Evolutionary conservation across 2,888 invertebrate species (phyloP).

Genomic region (Drosophila anceps): DNA sequence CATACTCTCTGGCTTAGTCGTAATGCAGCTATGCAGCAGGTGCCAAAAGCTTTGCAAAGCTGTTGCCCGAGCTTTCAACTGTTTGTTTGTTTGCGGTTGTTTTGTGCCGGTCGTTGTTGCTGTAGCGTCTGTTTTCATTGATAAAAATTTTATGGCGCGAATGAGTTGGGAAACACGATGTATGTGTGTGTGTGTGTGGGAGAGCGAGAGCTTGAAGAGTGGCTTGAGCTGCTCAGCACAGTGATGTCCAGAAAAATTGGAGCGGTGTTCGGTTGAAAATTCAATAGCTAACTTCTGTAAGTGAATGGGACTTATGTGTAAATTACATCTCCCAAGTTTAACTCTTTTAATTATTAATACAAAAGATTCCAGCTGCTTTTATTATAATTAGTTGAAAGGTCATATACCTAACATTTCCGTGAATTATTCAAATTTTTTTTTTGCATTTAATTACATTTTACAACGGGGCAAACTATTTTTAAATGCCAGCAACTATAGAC

Average conservation of each 20-base stretch:
- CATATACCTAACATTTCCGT: background rate
- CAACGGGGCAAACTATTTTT: background rate
- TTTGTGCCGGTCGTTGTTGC: conserved; percentile 71
- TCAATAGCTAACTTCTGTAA: background rate
- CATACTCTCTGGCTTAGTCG: conserved; percentile 22
- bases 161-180: conserved; percentile 14
- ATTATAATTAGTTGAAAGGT: background rate
- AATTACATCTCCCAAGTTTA: background rate
- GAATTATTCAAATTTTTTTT: background rate
- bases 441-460: background rate
- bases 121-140: conserved; percentile 67
- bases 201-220: conserved; percentile 18
- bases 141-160: conserved; percentile 62
- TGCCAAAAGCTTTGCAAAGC: conserved; percentile 57
- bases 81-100: conserved; percentile 62
- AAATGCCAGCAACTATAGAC: conserved; percentile 15
- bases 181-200: conserved; percentile 1
- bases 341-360: background rate
- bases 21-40: conserved; percentile 61
- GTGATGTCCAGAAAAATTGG: conserved; percentile 30
- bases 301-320: background rate
- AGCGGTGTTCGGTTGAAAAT: background rate
- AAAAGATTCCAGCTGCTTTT: background rate
- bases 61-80: conserved; percentile 59
- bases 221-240: conserved; percentile 25